Evolutionary conservation across 2,888 invertebrate species (phyloP), one percentile per base, ranked within the genome.

Genomic region (Meiosimyza platycephala): DNA sequence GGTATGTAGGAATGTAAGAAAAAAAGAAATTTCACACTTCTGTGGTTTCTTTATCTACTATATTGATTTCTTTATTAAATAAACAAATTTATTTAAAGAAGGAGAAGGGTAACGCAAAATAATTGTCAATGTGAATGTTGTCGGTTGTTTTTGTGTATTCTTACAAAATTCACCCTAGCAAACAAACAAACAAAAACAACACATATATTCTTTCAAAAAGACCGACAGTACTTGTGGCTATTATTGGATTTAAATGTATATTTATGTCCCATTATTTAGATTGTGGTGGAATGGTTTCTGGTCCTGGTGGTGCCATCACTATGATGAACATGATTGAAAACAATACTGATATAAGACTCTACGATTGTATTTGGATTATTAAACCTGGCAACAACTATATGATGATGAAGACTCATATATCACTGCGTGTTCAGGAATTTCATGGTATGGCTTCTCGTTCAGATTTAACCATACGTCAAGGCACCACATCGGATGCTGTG

Each of bases 291-390:
- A 89, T 90, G 84, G 92, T 93, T 2, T 90, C 91, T 75, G 91
- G 92, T 79, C 88, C 91, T 15, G 93, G 93, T 3, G 93, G 93
- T 0, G 90, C 91, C 15, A 93, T 93, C 67, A 93, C 92, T 2
- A 93, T 93, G 93, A 91, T 92, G 90, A 90, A 93, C 79, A 93
- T 93, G 92, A 89, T 91, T 15, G 89, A 89, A 60, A 89, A 90
- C 73, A 87, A 88, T 2, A 88, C 88, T 1, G 89, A 89, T 78
- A 87, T 89, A 0, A 89, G 90, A 66, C 88, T 89, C 3, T 93
- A 90, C 79, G 93, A 93, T 81, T 93, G 93, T 80, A 89, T 93
- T 70, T 93, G 93, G 93, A 88, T 93, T 47, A 90, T 93, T 15
- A 90, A 91, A 79, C 92, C 92, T 3, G 90, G 91, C 0, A 90